Base-by-base conservation (phyloP, 2,888 invertebrate genomes). In the Strigamia crassipes region DNA sequence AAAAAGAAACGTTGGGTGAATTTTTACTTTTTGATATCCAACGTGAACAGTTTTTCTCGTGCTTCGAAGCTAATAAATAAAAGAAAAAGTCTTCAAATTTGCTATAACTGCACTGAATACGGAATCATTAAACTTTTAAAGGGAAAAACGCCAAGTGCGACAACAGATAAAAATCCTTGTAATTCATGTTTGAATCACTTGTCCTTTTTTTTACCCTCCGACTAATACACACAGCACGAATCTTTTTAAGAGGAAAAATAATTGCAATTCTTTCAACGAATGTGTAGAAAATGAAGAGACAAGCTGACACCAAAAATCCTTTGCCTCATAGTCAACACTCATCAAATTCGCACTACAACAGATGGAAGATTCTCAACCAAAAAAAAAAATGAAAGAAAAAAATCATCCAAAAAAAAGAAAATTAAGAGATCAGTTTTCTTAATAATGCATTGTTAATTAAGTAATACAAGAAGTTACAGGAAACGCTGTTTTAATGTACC, bases 291-390 rank as follows among this genome's bases (percentile, higher is more conserved):
- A 73, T 73, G 73, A 73, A 73, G 27, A 73, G 73, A 73, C 73
- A 73, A 73, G 73, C 73, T 73, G 73, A 73, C 73, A 31, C 73
- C 73, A 27, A 73, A 31, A 73, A 73, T 73, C 73, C 73, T 73
- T 73, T 73, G 73, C 73, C 73, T 73, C 73, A 73, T 73, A 73
- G 73, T 27, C 73, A 73, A 73, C 73, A 73, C 27, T 73, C 73
- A 73, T 73, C 73, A 73, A 73, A 73, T 73, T 73, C 73, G 13
- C 73, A 73, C 73, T 73, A 73, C 73, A 66, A 73, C 73, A 73
- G 73, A 73, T 73, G 73, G 27, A 27, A 56, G 73, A 73, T 31
- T 13, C 31, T 13, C 66, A 31, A 27, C 12, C 21, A 27, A 66
- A 31, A 73, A 27, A 27, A 27, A 10, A 31, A 0, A 8, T 51